Evolutionary conservation across 2,888 invertebrate species (phyloP).

Genomic region (Nomada fucata): DNA sequence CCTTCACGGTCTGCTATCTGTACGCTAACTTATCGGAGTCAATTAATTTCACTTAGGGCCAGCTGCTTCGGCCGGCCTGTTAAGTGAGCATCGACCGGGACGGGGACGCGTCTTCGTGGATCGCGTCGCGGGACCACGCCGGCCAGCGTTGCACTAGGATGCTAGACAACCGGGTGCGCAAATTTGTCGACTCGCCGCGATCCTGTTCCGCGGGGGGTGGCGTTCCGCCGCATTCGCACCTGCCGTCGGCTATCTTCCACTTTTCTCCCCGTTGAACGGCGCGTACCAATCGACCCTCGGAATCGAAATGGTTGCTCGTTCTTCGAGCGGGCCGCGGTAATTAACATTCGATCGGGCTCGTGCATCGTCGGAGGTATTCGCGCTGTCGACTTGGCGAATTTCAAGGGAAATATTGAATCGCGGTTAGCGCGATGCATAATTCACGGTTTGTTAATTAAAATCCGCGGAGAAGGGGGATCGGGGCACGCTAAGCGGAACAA

Average conservation of each 20-base stretch:
- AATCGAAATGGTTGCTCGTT: neutral
- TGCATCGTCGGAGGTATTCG: conserved; percentile 41
- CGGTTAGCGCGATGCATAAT: conserved; percentile 45
- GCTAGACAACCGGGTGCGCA: no score
- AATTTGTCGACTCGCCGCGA: neutral
- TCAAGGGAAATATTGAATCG: conserved; percentile 39
- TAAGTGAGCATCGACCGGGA: conserved; percentile 36
- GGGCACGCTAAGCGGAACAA: conserved; percentile 50
- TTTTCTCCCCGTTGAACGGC: neutral
- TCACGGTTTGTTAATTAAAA: conserved; percentile 54
- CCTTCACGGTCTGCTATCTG: conserved; percentile 57
- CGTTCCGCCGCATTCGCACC: neutral
- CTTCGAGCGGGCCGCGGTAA: neutral
- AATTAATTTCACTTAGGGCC: conserved; percentile 74
- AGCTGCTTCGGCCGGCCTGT: conserved; percentile 58
- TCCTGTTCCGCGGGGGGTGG: neutral
- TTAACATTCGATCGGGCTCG: conserved; percentile 24
- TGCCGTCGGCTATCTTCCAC: neutral
- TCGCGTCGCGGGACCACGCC: neutral
- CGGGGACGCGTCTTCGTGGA: conserved; percentile 12
- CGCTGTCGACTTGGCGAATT: conserved; percentile 54
- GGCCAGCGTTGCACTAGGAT: no score
- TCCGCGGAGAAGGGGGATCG: conserved; percentile 50
- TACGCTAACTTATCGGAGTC: conserved; percentile 67
- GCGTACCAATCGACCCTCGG: neutral